A percentile compares a stretch with the other conserved stretches of the same genome.
Conservation (phyloP, 1,140 invertebrate species). For the Achroia grisella region DNA sequence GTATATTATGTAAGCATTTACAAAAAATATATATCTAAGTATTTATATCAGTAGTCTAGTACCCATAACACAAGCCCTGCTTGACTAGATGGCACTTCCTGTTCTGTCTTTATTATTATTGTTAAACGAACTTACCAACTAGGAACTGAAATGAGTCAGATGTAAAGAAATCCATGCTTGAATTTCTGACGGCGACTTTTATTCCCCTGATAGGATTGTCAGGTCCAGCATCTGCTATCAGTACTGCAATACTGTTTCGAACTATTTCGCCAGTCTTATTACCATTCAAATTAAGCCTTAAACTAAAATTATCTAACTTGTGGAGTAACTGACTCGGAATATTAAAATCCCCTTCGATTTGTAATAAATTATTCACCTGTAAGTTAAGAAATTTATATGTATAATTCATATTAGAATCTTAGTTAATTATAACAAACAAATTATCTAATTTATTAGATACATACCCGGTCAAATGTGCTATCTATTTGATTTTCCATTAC, state of each 20-base stretch:
- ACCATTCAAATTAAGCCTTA: constrained; percentile 37
- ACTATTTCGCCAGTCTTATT: constrained; percentile 22
- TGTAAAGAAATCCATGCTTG: constrained; percentile 27
- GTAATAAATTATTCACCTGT: constrained; percentile 50
- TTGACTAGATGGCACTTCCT: too few relatives aligned
- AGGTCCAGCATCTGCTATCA: constrained; percentile 40
- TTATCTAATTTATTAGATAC: too few relatives aligned
- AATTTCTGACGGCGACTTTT: constrained; percentile 31
- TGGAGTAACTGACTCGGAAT: constrained; percentile 53
- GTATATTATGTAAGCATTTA: too few relatives aligned
- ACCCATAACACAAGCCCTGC: too few relatives aligned
- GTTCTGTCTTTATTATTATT: too few relatives aligned
- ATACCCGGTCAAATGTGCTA: constrained; percentile 31
- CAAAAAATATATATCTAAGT: too few relatives aligned
- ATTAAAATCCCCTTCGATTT: constrained; percentile 29
- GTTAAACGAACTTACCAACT: constrained; percentile 20
- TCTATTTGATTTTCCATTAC: not conserved
- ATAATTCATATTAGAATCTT: too few relatives aligned
- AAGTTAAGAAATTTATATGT: constrained; percentile 4
- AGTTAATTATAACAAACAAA: too few relatives aligned
- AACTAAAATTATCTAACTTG: constrained; percentile 48
- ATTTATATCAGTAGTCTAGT: too few relatives aligned
- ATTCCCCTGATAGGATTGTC: constrained; percentile 43
- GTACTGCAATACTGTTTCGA: constrained; percentile 48
- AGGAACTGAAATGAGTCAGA: constrained; percentile 44